These are phyloP conservation scores for Dermatophagoides farinae DNA, from an alignment of 1,140 invertebrate species.

Conservation along the genomic window DNA sequence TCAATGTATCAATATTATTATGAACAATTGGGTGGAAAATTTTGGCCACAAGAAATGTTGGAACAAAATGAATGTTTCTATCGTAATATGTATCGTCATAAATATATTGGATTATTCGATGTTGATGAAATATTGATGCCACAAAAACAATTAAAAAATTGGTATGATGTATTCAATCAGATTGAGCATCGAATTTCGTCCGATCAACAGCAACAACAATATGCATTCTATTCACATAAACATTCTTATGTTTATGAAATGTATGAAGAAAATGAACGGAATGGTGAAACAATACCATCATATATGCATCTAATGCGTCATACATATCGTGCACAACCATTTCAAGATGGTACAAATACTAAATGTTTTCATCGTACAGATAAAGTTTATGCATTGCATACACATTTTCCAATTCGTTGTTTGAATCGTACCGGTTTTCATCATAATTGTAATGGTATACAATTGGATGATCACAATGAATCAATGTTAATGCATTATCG, in stretches of 20 bases:
- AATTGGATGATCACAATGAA: not conserved
- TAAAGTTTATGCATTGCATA: slow-evolving; percentile 64
- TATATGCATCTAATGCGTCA: slow-evolving; percentile 86
- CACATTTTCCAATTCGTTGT: slow-evolving; percentile 73
- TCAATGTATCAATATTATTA: not conserved
- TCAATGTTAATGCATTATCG: slow-evolving; percentile 4
- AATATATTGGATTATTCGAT: slow-evolving; percentile 60
- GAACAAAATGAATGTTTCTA: slow-evolving; percentile 79
- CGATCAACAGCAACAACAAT: not conserved
- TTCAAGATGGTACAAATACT: slow-evolving; percentile 71
- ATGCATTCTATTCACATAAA: not conserved
- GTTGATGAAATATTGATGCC: slow-evolving; percentile 74
- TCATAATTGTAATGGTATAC: not conserved
- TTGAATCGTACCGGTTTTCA: slow-evolving; percentile 35
- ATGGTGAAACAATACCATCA: slow-evolving; percentile 42
- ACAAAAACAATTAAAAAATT: not conserved
- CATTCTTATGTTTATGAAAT: slow-evolving; percentile 7
- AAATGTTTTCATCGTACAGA: slow-evolving; percentile 84
- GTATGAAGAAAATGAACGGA: slow-evolving; percentile 14
- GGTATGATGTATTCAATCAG: slow-evolving; percentile 2
- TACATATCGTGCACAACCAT: slow-evolving; percentile 65
- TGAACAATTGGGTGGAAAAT: not conserved
- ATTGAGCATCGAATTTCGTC: not conserved
- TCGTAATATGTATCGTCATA: slow-evolving; percentile 56
- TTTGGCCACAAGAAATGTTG: not conserved